A percentile compares a stretch with the other conserved stretches of the same genome.
phyloP scores from a whole-genome alignment of 2,888 invertebrate genomes.

The Minunthozetes semirufus region DNA sequence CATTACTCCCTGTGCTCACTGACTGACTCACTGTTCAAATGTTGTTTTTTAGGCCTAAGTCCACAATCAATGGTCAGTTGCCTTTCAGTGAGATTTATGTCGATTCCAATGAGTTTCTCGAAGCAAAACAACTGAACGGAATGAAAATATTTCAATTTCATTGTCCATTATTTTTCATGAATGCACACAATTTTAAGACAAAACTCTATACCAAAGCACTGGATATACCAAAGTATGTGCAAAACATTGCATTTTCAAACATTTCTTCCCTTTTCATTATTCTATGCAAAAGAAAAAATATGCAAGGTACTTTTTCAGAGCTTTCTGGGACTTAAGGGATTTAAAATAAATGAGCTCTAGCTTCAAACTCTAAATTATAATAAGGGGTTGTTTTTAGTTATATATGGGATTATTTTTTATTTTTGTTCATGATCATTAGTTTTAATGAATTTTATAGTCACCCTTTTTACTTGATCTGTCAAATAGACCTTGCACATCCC shows the following conservation, averaged over 20 bases:
- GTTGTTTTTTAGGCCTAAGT: conserved; percentile 55
- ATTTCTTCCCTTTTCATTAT: not conserved
- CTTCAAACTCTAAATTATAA: too few species aligned
- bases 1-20: too few species aligned
- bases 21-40: too few species aligned
- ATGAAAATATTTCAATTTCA: conserved; percentile 68
- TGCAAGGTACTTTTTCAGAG: not conserved
- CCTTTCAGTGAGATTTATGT: conserved; percentile 68
- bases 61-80: conserved; percentile 62
- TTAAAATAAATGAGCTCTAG: too few species aligned
- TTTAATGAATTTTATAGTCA: too few species aligned
- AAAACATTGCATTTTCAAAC: not conserved
- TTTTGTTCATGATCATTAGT: too few species aligned
- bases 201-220: conserved; percentile 12
- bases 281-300: not conserved
- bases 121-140: conserved; percentile 57
- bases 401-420: too few species aligned
- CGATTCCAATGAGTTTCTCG: conserved; percentile 61
- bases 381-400: too few species aligned
- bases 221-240: conserved; percentile 6
- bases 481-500: not conserved
- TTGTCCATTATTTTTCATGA: conserved; percentile 49
- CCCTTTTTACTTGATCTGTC: too few species aligned
- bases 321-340: not conserved
- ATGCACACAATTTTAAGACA: conserved; percentile 34